Percentiles rank a stretch among this genome's conserved stretches.
phyloP scores from a whole-genome alignment of 2,797 vertebrate species.

The Labeo calbasu region DNA sequence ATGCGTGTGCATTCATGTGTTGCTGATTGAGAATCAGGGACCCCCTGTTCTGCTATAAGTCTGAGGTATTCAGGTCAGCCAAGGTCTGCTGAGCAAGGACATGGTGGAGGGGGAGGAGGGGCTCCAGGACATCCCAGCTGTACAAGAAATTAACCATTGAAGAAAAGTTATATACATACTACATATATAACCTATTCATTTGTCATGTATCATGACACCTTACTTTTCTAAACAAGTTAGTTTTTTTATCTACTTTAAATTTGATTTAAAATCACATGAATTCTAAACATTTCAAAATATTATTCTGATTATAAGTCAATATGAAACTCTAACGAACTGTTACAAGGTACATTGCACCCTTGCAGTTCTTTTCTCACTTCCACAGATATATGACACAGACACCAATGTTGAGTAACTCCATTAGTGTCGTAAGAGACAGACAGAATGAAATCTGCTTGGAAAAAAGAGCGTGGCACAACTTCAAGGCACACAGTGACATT shows the following conservation, averaged over 20 bases:
- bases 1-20: slow-evolving; percentile 18
- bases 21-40: slow-evolving; percentile 1
- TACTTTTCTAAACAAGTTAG: neutral
- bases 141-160: neutral
- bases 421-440: slow-evolving; percentile 6
- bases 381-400: slow-evolving; percentile 4
- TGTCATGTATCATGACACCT: neutral
- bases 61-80: slow-evolving; percentile 43
- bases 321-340: neutral
- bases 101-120: neutral
- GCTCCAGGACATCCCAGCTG: slow-evolving; percentile 1
- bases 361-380: neutral
- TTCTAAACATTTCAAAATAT: neutral
- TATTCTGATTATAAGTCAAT: neutral
- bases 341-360: neutral
- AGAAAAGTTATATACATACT: neutral
- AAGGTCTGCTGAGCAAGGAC: slow-evolving; percentile 41
- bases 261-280: neutral
- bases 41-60: slow-evolving; percentile 32
- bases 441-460: slow-evolving; percentile 9
- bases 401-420: neutral
- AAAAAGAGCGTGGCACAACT: slow-evolving; percentile 3
- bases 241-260: neutral
- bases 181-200: neutral
- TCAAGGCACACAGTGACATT: neutral